Conservation (phyloP, 2,113 vertebrate genomes). For the Oncorhynchus clarkii region DNA sequence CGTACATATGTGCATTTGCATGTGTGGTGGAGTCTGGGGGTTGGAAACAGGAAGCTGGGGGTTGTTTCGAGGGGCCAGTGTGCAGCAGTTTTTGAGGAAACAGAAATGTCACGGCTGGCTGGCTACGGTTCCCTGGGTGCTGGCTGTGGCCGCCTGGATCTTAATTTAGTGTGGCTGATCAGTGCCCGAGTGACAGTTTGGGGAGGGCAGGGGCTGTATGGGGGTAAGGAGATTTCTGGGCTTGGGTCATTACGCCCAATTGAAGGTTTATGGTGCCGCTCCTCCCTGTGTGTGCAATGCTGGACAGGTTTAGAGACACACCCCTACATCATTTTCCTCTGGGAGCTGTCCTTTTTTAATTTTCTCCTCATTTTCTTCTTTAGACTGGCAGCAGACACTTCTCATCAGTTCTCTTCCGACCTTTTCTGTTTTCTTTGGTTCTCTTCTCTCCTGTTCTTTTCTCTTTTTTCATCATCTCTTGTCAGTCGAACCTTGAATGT, state of each 20-base stretch:
- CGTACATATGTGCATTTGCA: constrained; percentile 17
- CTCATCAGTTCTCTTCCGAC: no score
- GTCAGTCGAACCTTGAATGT: no score
- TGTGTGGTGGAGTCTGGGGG: constrained; percentile 2
- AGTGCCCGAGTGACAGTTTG: background rate
- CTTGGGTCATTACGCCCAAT: background rate
- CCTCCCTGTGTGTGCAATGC: no score
- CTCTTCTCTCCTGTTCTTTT: no score
- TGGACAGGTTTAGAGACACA: no score
- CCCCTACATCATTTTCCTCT: background rate
- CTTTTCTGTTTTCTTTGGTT: no score
- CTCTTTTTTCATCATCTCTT: no score
- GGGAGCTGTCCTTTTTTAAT: no score
- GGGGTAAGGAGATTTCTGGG: background rate
- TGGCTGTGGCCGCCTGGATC: constrained; percentile 26
- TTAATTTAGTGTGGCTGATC: constrained; percentile 43
- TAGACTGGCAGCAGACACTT: no score
- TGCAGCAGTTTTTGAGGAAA: constrained; percentile 18
- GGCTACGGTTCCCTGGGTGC: constrained; percentile 38
- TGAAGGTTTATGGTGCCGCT: background rate
- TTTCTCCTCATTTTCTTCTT: no score
- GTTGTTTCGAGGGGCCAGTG: constrained; percentile 22
- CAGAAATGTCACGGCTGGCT: constrained; percentile 57
- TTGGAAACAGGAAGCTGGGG: background rate
- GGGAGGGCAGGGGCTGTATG: background rate